Evolutionary conservation across 2,888 invertebrate species (phyloP).

Genomic region (Choreutis nemorana): DNA sequence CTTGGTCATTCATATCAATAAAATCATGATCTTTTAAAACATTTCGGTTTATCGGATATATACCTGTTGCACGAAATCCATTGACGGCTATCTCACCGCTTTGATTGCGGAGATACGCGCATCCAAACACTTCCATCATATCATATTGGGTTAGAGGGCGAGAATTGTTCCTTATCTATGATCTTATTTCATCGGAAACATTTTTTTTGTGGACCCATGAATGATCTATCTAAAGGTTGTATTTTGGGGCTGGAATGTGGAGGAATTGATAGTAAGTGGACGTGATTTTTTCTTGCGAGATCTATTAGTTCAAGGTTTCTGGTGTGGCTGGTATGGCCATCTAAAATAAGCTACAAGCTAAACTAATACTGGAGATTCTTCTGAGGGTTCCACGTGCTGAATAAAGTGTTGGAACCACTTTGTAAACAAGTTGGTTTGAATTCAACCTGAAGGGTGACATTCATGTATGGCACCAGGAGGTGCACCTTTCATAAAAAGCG

Average conservation of each 20-base stretch:
- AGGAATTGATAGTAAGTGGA: slow-evolving; percentile 8
- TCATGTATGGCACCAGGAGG: slow-evolving; percentile 12
- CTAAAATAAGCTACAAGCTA: slow-evolving; percentile 9
- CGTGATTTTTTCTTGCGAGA: slow-evolving; percentile 7
- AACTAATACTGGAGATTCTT: slow-evolving; percentile 7
- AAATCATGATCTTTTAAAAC: neutral
- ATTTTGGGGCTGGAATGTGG: slow-evolving; percentile 10
- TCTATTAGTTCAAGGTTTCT: slow-evolving; percentile 8
- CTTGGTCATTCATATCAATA: slow-evolving; percentile 1
- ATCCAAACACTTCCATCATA: neutral
- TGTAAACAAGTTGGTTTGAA: slow-evolving; percentile 10
- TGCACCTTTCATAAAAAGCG: slow-evolving; percentile 13
- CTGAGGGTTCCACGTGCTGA: slow-evolving; percentile 8
- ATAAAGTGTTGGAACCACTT: slow-evolving; percentile 13
- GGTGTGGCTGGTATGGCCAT: slow-evolving; percentile 9
- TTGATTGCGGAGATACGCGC: neutral
- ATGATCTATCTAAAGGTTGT: slow-evolving; percentile 9
- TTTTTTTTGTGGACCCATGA: slow-evolving; percentile 10
- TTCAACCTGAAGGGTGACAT: slow-evolving; percentile 12
- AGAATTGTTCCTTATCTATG: too few relatives aligned
- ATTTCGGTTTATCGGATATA: slow-evolving; percentile 1
- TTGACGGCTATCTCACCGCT: neutral
- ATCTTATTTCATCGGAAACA: too few relatives aligned
- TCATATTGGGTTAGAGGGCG: neutral
- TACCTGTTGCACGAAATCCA: slow-evolving; percentile 1